phyloP scores from a whole-genome alignment of 2,888 invertebrate genomes.

The Drosophila pullipes region DNA sequence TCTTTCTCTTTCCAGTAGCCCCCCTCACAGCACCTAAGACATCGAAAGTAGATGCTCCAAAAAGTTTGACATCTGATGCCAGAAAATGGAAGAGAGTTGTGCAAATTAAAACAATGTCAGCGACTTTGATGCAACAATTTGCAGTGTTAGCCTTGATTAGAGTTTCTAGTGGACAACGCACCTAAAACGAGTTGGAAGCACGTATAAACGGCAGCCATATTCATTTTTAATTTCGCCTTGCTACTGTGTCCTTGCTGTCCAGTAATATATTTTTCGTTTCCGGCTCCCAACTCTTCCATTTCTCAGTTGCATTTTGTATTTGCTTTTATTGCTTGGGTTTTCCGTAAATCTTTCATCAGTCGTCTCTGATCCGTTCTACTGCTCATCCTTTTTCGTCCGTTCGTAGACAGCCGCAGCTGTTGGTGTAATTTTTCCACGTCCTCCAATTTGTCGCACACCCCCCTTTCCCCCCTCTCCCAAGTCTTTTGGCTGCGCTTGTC shows the following conservation, averaged over 20 bases:
- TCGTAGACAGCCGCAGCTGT: slow-evolving; percentile 52
- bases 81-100: slow-evolving; percentile 23
- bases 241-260: slow-evolving; percentile 8
- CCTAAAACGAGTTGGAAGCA: slow-evolving; percentile 29
- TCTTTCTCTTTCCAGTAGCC: neutral
- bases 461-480: neutral
- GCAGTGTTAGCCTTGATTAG: slow-evolving; percentile 52
- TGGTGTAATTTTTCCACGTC: slow-evolving; percentile 60
- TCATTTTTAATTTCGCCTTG: slow-evolving; percentile 51
- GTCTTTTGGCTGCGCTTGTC: slow-evolving; percentile 59
- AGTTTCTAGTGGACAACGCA: slow-evolving; percentile 33
- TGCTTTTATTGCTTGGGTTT: slow-evolving; percentile 40
- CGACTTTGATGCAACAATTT: slow-evolving; percentile 63
- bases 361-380: slow-evolving; percentile 39
- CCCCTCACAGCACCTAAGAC: slow-evolving; percentile 4
- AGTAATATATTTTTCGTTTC: slow-evolving; percentile 12
- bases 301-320: slow-evolving; percentile 28
- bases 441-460: slow-evolving; percentile 14
- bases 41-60: slow-evolving; percentile 36
- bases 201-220: slow-evolving; percentile 53
- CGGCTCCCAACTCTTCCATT: neutral
- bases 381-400: slow-evolving; percentile 5
- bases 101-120: slow-evolving; percentile 74
- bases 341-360: slow-evolving; percentile 64
- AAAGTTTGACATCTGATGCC: slow-evolving; percentile 69